Evolutionary conservation across 2,113 vertebrate species (phyloP), one percentile per base, ranked within the genome.

Genomic region (Corythornis madagascariensis): DNA sequence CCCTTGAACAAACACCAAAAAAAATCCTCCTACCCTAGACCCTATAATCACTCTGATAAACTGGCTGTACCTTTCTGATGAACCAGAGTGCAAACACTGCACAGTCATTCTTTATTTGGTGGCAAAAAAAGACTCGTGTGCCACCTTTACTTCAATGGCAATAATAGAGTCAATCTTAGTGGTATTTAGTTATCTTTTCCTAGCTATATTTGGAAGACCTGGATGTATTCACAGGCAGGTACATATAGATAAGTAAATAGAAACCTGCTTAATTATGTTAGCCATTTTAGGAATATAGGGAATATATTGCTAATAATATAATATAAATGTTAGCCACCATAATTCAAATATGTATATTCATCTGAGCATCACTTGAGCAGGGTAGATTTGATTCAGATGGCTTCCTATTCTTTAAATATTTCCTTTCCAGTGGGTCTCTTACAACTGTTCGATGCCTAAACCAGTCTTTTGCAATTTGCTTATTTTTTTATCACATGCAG

Each of bases 71-170:
- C 33, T 79, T 90, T 92, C 63, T 92, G 94, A 86, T 84, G 77
- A 88, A 94, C 63, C 14, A 76, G 74, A 76, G 47, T 38, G 72
- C n/a, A 91, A 91, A 94, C 43, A 43, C 17, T 66, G 63, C 75
- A 28, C 31, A 82, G 74, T 83, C 50, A 67, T 88, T 95, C 52
- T 79, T 35, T 89, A 93, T 86, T 96, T 79, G n/a, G 29, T 74
- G 18, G 78, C 2, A 83, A 80, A 93, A 89, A 26, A 83, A 43
- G 10, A 10, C 92, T 66, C 20, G 63, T 1, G 2, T 29, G 29
- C 43, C 40, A 78, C 20, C 22, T 48, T 82, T 71, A 76, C 47
- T 43, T 78, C 48, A 75, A 3, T 76, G 38, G 13, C 2, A 1
- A 28, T 53, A 73, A 52, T 13, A 43, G 11, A 66, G 5, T 50